Conservation (phyloP, 2,797 vertebrate genomes). For the Buceros bicornis region DNA sequence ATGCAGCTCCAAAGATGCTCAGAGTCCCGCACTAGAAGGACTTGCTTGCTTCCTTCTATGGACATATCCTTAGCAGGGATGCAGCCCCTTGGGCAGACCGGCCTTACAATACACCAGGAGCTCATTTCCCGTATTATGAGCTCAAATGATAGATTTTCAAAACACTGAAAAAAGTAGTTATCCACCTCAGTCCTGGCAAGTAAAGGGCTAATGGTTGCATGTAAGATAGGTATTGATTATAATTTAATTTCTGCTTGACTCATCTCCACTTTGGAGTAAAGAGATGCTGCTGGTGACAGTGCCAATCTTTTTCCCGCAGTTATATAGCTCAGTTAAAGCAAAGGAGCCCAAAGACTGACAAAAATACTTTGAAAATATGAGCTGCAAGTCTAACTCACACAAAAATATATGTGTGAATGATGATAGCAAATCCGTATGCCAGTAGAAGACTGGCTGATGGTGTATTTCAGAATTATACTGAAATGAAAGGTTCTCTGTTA, state of each 20-base stretch:
- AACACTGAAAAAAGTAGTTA: background rate
- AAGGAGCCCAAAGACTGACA: conserved; percentile 47
- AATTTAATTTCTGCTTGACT: conserved; percentile 37
- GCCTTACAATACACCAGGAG: background rate
- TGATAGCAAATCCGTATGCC: conserved; percentile 33
- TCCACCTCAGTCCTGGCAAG: background rate
- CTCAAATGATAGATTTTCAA: background rate
- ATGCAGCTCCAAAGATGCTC: background rate
- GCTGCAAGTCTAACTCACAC: conserved; percentile 53
- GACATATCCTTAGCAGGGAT: background rate
- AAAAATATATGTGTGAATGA: conserved; percentile 62
- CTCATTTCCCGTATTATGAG: background rate
- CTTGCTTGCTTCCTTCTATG: background rate
- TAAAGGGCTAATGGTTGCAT: background rate
- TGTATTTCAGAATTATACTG: conserved; percentile 15
- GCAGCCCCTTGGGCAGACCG: background rate
- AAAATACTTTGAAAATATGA: conserved; percentile 50
- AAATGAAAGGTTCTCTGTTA: conserved; percentile 10
- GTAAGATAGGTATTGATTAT: background rate
- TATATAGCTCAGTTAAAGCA: conserved; percentile 40
- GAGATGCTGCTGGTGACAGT: conserved; percentile 6
- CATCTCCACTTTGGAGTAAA: conserved; percentile 10
- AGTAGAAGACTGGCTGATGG: conserved; percentile 12
- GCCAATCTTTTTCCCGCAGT: conserved; percentile 26
- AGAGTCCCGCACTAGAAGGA: background rate